Base-by-base conservation (phyloP, 2,113 vertebrate genomes). In the Atractosteus spatula region DNA sequence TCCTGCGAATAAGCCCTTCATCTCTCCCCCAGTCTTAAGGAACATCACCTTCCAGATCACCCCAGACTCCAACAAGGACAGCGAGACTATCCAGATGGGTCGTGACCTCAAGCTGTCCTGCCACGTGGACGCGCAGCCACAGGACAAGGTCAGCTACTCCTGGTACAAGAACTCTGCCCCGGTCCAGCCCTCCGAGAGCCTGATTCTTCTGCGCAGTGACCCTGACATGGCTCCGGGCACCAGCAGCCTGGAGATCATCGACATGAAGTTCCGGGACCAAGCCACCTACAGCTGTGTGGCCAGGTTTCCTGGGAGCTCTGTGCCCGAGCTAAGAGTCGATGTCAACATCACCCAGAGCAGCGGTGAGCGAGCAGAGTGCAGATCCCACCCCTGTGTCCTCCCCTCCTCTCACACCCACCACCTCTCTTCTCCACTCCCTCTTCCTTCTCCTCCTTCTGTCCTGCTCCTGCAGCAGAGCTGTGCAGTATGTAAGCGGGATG, bases 331-430 rank as follows among this genome's bases (percentile, higher is more conserved):
- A 68, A 93, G 94, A 2, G 91, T 97, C 3, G 97, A 99, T 69
- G 91, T 99, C 86, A 99, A 99, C 91, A 96, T 99, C 87, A 96
- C 97, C 14, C 96, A 96, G 67, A 98, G 94, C 89, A 98, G 95
- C 78, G 95, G 97, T 99, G 79, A 90, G 94, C 3, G 12, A 4
- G 44, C n/a, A 7, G 10, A 10, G 47, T 10, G 5, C 47, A 51
- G 10, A 5, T 51, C 47, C 10, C 47, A 51, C 47, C 10, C 47
- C 47, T 51, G 47, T 41, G 2, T 14, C 5, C 55, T 61, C 42
- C 16, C 17, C 12, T 44, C 63, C 14, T 29, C 17, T 56, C 42
- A 55, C 8, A 8, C 13, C 55, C 51, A 55, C 51, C 54, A 61
- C 70, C 12, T 71, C 73, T 70, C 62, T 16, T 54, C 7, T 3